These are phyloP conservation scores for Brachynemurus nebulosus DNA, from an alignment of 2,888 invertebrate species.

Conservation along the genomic window DNA sequence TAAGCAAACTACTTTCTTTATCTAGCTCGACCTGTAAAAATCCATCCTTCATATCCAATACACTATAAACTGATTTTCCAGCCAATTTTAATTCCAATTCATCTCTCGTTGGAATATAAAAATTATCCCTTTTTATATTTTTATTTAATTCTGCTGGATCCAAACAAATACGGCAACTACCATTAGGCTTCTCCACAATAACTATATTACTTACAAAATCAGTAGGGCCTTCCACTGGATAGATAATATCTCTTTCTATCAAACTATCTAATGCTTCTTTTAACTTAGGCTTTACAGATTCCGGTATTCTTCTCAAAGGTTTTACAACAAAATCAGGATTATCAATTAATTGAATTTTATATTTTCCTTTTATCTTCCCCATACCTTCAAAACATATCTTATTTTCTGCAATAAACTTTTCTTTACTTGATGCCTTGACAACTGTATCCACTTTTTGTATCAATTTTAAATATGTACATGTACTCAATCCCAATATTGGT, in stretches of 20 bases:
- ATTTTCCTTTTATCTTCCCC: background rate
- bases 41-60: conserved; percentile 15
- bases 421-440: background rate
- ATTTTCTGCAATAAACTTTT: background rate
- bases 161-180: conserved; percentile 9
- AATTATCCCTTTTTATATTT: conserved; percentile 7
- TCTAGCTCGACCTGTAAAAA: conserved; percentile 13
- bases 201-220: conserved; percentile 11
- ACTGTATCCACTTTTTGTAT: background rate
- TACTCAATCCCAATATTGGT: background rate
- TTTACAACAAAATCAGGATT: background rate
- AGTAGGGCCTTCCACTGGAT: background rate
- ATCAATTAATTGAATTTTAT: background rate
- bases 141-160: conserved; percentile 9
- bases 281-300: background rate
- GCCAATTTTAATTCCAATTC: conserved; percentile 10
- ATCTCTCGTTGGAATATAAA: conserved; percentile 10
- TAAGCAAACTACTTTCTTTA: background rate
- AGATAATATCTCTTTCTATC: background rate
- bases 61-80: conserved; percentile 12
- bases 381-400: background rate
- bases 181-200: conserved; percentile 8
- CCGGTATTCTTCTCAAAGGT: background rate
- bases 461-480: background rate
- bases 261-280: background rate